Evolutionary conservation across 2,888 invertebrate genomes (phyloP), one percentile per base, ranked within the genome.

Genomic region (Cephus pulcher): DNA sequence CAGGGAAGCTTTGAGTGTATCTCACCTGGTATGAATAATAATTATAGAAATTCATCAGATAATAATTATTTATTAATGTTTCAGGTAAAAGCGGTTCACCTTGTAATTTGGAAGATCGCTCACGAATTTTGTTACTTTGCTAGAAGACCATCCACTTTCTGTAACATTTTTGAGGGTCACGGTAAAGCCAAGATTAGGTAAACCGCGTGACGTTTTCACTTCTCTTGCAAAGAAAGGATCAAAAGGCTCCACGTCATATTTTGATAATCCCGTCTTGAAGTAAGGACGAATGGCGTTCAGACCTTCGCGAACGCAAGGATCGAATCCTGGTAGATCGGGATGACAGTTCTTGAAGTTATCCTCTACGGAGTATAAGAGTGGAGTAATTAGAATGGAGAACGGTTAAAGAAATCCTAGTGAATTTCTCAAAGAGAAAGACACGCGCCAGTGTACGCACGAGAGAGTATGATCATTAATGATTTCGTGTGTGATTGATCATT

Each of bases 1-100:
- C 96, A 0, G 97, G 97, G 89, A 97, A 97, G 89, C 95, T 95
- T 91, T 97, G 97, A 0, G 96, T 95, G 87, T 96, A 96, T 79
- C 95, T 93, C 4, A 97, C 88, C 91, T 91, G 80, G 78, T 84
- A 82, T 9, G 4, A 6, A 40, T 40, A 23, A 40, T 23, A 23
- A 6, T 23, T 0, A 40, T 15, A 40, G 1, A 23, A 40, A 23
- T 15, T 23, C 9, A 9, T 71, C n/a, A 9, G 30, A 11, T 33
- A 23, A 23, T n/a, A 4, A 11, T 71, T 71, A 33, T 23, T 40
- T 40, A 6, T 23, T 23, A 23, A 23, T 40, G 11, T 77, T 71
- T 34, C 71, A 69, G 2, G 12, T 12, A 33, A 34, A 23, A 23
- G 35, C 9, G 56, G 69, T 34, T 80, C 83, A 91, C 91, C 88